Evolutionary conservation across 2,797 vertebrate genomes (phyloP), one percentile per base, ranked within the genome.

Genomic region (Gastrophryne carolinensis): DNA sequence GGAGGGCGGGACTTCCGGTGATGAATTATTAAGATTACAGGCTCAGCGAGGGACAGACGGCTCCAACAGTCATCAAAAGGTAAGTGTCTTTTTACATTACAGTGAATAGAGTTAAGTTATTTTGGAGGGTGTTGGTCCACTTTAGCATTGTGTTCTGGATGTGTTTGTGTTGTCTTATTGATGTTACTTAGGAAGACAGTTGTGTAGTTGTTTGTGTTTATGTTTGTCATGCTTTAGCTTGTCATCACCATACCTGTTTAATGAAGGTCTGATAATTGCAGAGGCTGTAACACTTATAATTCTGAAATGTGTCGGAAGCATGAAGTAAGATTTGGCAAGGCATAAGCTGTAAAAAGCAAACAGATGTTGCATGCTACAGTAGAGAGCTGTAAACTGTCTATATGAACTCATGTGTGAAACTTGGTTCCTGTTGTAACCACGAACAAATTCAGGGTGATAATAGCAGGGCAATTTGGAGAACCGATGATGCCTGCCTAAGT

Each of bases 371-470:
- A 4, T 15, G 26, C 24, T 53, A 39, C 17, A 64, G 34, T 52
- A 61, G 50, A 54, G 63, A 13, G n/a, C 27, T 26, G 3, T 50
- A 61, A 44, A 32, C 47, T 47, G 26, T 49, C 39, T 21, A 2
- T 23, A 39, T 54, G 26, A 60, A 73, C 53, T 53, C 49, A 73
- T 39, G 35, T 64, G 34, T 68, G 65, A 68, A 68, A 68, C 49
- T 56, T n/a, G 56, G 29, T 69, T 69, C 50, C 32, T 10, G 32
- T 56, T 56, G 23, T 39, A 69, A 27, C 34, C 35, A 56, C 24
- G 34, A 10, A 69, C 11, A 69, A 24, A 39, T 27, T 41, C 32
- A 12, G 9, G 15, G 41, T 41, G 9, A 39, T 68, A 69, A 69
- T 69, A 52, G 23, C 66, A 69, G 24, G 32, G 23, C 39, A 23